A percentile compares a stretch with the other conserved stretches of the same genome.
These are phyloP conservation scores for Zophobas atratus DNA, from an alignment of 1,140 invertebrate species.

Conservation along the genomic window DNA sequence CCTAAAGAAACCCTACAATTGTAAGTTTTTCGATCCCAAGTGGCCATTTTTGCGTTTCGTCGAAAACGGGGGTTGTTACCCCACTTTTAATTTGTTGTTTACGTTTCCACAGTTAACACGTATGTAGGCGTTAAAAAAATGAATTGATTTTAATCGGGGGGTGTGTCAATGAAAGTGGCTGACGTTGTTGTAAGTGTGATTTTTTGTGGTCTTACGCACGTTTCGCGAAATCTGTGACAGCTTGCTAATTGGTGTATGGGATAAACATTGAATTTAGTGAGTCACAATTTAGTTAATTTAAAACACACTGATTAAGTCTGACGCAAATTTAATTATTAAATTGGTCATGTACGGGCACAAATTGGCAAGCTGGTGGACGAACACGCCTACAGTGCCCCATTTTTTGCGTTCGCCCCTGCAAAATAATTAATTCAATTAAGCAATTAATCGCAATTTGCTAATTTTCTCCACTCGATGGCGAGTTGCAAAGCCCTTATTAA, in stretches of 20 bases:
- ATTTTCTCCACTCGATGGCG: not conserved
- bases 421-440: no score
- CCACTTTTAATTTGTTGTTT: slow-evolving; percentile 37
- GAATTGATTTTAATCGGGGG: not conserved
- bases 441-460: not conserved
- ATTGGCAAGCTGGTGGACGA: no score
- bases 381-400: no score
- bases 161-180: no score
- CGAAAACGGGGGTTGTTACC: slow-evolving; percentile 4
- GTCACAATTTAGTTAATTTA: slow-evolving; percentile 27
- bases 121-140: not conserved
- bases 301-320: slow-evolving; percentile 11
- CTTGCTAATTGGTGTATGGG: slow-evolving; percentile 30
- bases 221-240: slow-evolving; percentile 10
- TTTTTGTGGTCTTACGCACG: no score
- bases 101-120: slow-evolving; percentile 16
- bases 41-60: no score
- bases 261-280: slow-evolving; percentile 26
- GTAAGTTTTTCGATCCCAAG: slow-evolving; percentile 9
- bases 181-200: no score
- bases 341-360: no score
- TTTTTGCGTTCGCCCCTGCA: no score
- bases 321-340: slow-evolving; percentile 8
- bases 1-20: slow-evolving; percentile 12
- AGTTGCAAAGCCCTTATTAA: slow-evolving; percentile 39